Conservation (phyloP, 2,888 invertebrate species). For the Phaedon cochleariae region DNA sequence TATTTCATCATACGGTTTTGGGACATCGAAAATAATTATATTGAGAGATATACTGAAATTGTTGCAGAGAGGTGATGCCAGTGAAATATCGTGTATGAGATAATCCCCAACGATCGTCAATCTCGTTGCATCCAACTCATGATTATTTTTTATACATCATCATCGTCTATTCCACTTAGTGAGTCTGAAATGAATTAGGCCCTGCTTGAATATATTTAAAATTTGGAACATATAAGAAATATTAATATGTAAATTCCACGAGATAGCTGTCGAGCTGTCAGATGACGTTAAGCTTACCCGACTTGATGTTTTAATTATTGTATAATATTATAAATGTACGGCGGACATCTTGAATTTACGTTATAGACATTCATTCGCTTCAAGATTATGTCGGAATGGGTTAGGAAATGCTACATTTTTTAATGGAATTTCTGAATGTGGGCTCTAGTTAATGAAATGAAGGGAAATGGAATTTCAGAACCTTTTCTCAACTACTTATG, state of each 20-base stretch:
- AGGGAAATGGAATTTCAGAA: slow-evolving; percentile 10
- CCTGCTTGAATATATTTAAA: slow-evolving; percentile 43
- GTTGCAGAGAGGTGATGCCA: no score
- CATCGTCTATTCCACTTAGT: slow-evolving; percentile 27
- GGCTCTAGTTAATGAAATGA: slow-evolving; percentile 17
- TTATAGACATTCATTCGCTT: slow-evolving; percentile 44
- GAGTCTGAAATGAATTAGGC: slow-evolving; percentile 30
- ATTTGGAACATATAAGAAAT: slow-evolving; percentile 42
- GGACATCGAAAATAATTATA: no score
- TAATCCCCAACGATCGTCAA: slow-evolving; percentile 2
- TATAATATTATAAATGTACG: slow-evolving; percentile 29
- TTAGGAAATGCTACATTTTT: slow-evolving; percentile 34
- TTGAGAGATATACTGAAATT: no score
- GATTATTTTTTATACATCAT: slow-evolving; percentile 2
- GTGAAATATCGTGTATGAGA: background rate
- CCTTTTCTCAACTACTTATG: slow-evolving; percentile 1
- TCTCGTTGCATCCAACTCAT: background rate
- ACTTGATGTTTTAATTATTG: slow-evolving; percentile 54
- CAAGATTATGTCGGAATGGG: slow-evolving; percentile 50
- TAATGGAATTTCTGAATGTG: slow-evolving; percentile 23
- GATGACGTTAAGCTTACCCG: slow-evolving; percentile 49
- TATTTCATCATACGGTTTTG: no score
- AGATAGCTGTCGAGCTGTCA: slow-evolving; percentile 49
- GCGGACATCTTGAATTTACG: slow-evolving; percentile 44
- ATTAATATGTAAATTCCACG: slow-evolving; percentile 50